Percentiles rank a stretch among this genome's conserved stretches.
Conservation (phyloP, 2,113 vertebrate species). For the Muscicapa adusta region DNA sequence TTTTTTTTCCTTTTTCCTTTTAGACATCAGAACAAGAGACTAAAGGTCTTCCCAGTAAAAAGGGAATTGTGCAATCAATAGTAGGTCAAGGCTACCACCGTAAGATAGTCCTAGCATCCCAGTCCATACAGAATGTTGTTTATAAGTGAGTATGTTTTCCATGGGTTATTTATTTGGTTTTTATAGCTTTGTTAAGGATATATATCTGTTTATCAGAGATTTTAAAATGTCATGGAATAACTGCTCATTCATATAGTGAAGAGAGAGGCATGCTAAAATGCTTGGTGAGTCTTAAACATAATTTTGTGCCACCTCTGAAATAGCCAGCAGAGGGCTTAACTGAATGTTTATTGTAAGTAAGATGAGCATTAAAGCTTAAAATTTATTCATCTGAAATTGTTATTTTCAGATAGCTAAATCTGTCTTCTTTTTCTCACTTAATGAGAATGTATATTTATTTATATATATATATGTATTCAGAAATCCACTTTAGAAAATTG, state of each 20-base stretch:
- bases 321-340: conserved; percentile 10
- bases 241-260: neutral
- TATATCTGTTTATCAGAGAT: neutral
- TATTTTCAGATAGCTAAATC: neutral
- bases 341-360: neutral
- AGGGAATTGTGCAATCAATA: conserved; percentile 97
- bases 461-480: neutral
- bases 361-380: neutral
- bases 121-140: conserved; percentile 90
- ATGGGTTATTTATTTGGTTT: neutral
- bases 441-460: neutral
- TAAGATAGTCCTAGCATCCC: conserved; percentile 95
- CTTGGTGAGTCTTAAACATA: neutral
- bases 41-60: conserved; percentile 96
- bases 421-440: neutral
- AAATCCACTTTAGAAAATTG: neutral
- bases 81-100: conserved; percentile 97
- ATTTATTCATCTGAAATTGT: neutral
- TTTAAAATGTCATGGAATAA: neutral
- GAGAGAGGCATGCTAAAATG: neutral
- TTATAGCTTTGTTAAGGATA: neutral
- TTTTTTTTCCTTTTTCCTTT: neutral
- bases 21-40: conserved; percentile 95
- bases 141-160: conserved; percentile 85
- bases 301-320: neutral